Evolutionary conservation across 2,113 vertebrate species (phyloP).

Genomic region (Sebastes schlegelii): DNA sequence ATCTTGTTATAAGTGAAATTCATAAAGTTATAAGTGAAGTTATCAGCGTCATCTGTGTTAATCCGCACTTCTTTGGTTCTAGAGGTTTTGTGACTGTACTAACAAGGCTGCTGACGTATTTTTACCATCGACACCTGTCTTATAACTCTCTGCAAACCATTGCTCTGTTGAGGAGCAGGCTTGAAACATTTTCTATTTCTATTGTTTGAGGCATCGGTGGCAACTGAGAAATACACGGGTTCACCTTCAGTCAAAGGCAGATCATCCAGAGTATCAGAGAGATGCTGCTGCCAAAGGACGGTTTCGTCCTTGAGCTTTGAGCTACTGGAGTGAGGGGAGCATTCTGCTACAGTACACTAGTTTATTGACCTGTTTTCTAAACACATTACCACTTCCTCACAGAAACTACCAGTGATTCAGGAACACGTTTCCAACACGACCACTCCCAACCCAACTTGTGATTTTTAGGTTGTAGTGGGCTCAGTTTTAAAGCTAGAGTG

Average conservation of each 20-base stretch:
- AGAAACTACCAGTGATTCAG: slow-evolving; percentile 35
- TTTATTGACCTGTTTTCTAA: slow-evolving; percentile 27
- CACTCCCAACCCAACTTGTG: slow-evolving; percentile 6
- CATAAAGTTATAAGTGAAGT: neutral
- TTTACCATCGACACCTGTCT: neutral
- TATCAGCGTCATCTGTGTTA: no score
- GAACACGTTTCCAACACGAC: slow-evolving; percentile 8
- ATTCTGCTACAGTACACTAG: slow-evolving; percentile 25
- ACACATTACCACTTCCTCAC: slow-evolving; percentile 30
- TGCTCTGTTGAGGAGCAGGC: neutral
- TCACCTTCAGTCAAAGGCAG: no score
- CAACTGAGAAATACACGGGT: no score
- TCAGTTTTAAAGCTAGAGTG: no score
- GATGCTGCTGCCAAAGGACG: slow-evolving; percentile 15
- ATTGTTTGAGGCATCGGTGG: no score
- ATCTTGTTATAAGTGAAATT: neutral
- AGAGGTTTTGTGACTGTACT: neutral
- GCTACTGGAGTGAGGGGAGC: neutral
- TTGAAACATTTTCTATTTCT: no score
- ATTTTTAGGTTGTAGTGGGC: no score
- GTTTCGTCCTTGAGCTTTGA: neutral
- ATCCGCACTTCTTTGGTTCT: neutral
- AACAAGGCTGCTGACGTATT: no score
- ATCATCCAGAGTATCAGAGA: neutral
- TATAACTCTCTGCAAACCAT: neutral